Evolutionary conservation across 2,797 vertebrate genomes (phyloP).

Genomic region (Oceanodroma leucorhoa): DNA sequence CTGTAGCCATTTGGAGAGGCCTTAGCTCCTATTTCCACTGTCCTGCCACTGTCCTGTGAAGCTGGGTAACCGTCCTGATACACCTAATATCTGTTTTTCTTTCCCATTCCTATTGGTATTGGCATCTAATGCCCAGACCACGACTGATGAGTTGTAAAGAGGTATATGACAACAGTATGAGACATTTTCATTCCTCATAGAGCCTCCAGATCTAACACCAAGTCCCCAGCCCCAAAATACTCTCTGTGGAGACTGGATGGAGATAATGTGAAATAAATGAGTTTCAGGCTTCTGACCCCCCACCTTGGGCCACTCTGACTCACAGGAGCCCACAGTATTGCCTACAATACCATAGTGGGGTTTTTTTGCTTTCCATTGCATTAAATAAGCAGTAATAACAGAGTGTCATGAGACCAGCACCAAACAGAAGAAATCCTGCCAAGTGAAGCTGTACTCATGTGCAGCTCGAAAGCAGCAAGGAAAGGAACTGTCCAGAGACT

Average conservation of each 20-base stretch:
- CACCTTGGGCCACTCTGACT: not conserved
- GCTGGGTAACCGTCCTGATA: not conserved
- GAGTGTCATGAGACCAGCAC: conserved; percentile 1
- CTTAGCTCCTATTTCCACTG: not conserved
- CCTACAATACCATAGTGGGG: not conserved
- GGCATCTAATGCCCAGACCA: not conserved
- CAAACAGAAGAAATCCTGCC: not conserved
- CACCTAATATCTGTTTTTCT: not conserved
- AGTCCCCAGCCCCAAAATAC: not conserved
- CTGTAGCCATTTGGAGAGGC: not conserved
- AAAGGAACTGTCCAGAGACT: conserved; percentile 38
- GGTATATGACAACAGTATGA: not conserved
- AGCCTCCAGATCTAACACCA: not conserved
- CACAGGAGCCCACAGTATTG: not conserved
- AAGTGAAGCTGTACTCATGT: conserved; percentile 14
- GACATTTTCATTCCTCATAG: not conserved
- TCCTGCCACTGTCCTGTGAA: not conserved
- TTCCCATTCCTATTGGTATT: not conserved
- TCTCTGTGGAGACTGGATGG: not conserved
- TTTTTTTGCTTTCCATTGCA: not conserved
- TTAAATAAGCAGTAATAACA: conserved; percentile 12
- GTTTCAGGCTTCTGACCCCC: not conserved
- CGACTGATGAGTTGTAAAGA: not conserved
- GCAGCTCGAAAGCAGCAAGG: conserved; percentile 11
- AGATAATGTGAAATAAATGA: not conserved